Conservation (phyloP, 2,888 invertebrate genomes). For the Platycheirus albimanus region DNA sequence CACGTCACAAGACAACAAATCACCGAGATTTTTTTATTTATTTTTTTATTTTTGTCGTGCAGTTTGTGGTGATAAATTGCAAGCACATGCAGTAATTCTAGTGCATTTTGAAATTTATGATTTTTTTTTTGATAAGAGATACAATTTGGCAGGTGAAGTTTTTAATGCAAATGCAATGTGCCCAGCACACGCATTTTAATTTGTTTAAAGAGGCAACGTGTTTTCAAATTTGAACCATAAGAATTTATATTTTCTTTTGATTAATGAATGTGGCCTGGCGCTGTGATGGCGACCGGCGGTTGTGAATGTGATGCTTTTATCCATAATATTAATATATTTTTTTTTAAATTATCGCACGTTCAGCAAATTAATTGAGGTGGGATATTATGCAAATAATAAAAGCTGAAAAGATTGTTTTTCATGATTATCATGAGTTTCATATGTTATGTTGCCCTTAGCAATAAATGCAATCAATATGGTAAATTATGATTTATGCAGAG, state of each 20-base stretch:
- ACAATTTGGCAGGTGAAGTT: slow-evolving; percentile 44
- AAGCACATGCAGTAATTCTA: slow-evolving; percentile 25
- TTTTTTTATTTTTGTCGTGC: neutral
- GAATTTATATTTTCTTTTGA: neutral
- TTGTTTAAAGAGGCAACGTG: slow-evolving; percentile 21
- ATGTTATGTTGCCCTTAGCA: neutral
- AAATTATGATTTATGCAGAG: neutral
- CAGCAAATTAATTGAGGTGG: slow-evolving; percentile 1
- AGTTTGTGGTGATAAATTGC: slow-evolving; percentile 48
- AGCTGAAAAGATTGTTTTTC: neutral
- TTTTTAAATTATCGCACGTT: neutral
- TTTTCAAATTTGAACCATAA: slow-evolving; percentile 1
- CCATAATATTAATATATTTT: neutral
- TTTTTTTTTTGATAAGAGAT: slow-evolving; percentile 46
- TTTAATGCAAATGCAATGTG: neutral
- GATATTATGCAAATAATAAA: neutral
- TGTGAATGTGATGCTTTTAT: neutral
- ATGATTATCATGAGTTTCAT: neutral
- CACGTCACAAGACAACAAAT: neutral
- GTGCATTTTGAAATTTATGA: slow-evolving; percentile 10
- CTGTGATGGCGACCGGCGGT: neutral
- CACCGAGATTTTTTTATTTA: neutral
- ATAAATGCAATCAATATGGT: neutral
- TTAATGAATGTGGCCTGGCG: neutral
- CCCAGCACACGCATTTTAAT: slow-evolving; percentile 25